These are phyloP conservation scores for Perccottus glenii DNA, from an alignment of 2,113 vertebrate species.

Conservation along the genomic window DNA sequence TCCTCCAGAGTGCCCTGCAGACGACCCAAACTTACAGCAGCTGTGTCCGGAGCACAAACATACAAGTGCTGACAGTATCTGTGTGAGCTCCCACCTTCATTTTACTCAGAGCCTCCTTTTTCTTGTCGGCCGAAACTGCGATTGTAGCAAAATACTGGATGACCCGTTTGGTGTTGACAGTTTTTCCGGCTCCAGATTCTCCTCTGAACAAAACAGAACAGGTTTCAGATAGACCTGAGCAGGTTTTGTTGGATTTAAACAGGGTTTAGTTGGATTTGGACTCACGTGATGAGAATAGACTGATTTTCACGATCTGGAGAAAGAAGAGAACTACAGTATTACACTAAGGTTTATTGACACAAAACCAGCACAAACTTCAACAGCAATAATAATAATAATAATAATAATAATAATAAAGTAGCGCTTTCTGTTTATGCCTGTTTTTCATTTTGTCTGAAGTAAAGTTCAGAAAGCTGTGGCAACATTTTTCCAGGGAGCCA, in stretches of 20 bases:
- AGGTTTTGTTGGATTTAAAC: no score
- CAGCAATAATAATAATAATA: no score
- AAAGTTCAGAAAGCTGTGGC: no score
- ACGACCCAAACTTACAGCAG: neutral
- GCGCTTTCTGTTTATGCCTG: no score
- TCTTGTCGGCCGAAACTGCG: slow-evolving; percentile 60
- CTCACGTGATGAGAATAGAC: slow-evolving; percentile 88
- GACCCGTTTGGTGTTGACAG: slow-evolving; percentile 93
- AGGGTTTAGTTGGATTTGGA: neutral
- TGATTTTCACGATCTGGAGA: slow-evolving; percentile 83
- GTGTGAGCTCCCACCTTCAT: slow-evolving; percentile 73
- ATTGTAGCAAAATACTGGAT: slow-evolving; percentile 95
- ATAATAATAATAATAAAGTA: no score
- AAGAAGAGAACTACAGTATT: no score
- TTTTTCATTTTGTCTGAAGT: no score
- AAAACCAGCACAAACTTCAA: neutral
- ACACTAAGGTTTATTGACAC: neutral
- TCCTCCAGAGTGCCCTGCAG: slow-evolving; percentile 85
- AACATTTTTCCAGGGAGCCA: no score
- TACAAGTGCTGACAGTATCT: no score
- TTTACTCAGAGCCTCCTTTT: slow-evolving; percentile 65
- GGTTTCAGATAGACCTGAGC: no score
- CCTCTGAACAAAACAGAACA: slow-evolving; percentile 72
- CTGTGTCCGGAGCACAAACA: no score
- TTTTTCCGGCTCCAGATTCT: slow-evolving; percentile 96